Evolutionary conservation across 2,113 vertebrate genomes (phyloP), one percentile per base, ranked within the genome.

Genomic region (Heteronetta atricapilla): DNA sequence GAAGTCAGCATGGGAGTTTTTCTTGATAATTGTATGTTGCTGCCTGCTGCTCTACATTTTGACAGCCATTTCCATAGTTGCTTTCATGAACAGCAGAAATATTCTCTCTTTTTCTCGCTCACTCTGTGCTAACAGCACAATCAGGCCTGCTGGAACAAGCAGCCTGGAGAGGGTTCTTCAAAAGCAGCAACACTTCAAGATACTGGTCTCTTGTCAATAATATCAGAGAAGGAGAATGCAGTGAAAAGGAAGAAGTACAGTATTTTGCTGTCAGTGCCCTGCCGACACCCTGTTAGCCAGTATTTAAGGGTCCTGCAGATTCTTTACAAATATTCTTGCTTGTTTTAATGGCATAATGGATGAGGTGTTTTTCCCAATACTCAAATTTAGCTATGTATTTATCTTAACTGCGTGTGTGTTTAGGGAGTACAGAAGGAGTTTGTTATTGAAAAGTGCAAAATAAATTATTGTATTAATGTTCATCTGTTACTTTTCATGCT

Each of bases 1-100:
- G 92, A 97, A 98, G 96, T 96, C 97, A 98, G 98, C 98, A 80
- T 98, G 98, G 83, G 96, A 85, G 90, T 97, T 98, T 98, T 98
- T 97, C 97, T 97, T 98, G 98, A 98, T 98, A 98, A 98, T 98
- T 98, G 98, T 98, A 97, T 98, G 96, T 97, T 98, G 97, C 98
- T 98, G 92, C 98, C 97, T 98, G 98, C 97, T 98, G 98, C 97
- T 98, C 97, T 97, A 78, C 97, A 97, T 97, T 97, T 98, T 98
- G 98, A 98, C 98, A 98, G 97, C 97, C 98, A 98, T 98, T 98
- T 98, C 97, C 98, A 98, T 98, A 98, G 98, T 95, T 98, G 97
- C 97, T 98, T 98, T 98, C 93, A 94, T 94, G 97, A 98, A 96
- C 98, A 97, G 97, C 97, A 97, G 97, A 98, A 98, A 97, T 98